Conservation (phyloP, 2,888 invertebrate species). For the Drosophila longiperda region DNA sequence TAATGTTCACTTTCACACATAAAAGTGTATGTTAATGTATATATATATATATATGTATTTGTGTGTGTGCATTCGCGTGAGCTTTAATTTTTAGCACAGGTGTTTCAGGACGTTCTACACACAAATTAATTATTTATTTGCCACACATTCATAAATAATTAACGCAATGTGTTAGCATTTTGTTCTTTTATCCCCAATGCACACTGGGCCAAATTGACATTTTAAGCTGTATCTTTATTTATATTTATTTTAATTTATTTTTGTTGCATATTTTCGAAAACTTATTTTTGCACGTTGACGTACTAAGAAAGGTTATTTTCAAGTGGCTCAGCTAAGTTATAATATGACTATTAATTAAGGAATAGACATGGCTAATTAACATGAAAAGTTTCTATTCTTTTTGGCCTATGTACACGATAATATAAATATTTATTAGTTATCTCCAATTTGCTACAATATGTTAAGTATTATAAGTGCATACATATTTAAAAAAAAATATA, state of each 20-base stretch:
- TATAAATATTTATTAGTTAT: background rate
- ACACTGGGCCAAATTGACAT: background rate
- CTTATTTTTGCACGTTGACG: background rate
- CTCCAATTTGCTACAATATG: background rate
- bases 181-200: slow-evolving; percentile 18
- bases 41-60: background rate
- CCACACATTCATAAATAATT: slow-evolving; percentile 51
- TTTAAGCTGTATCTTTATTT: no score
- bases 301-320: background rate
- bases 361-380: background rate
- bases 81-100: slow-evolving; percentile 31
- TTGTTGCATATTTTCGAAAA: background rate
- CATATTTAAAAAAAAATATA: background rate
- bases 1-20: slow-evolving; percentile 32
- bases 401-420: no score
- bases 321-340: background rate
- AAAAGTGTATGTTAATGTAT: background rate
- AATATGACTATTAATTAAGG: background rate
- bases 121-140: slow-evolving; percentile 46
- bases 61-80: slow-evolving; percentile 6
- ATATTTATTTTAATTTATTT: background rate
- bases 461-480: background rate
- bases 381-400: background rate
- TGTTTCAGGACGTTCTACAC: slow-evolving; percentile 41
- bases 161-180: slow-evolving; percentile 51